Evolutionary conservation across 2,113 vertebrate species (phyloP), one percentile per base, ranked within the genome.

Genomic region (Tachuris rubrigastra): DNA sequence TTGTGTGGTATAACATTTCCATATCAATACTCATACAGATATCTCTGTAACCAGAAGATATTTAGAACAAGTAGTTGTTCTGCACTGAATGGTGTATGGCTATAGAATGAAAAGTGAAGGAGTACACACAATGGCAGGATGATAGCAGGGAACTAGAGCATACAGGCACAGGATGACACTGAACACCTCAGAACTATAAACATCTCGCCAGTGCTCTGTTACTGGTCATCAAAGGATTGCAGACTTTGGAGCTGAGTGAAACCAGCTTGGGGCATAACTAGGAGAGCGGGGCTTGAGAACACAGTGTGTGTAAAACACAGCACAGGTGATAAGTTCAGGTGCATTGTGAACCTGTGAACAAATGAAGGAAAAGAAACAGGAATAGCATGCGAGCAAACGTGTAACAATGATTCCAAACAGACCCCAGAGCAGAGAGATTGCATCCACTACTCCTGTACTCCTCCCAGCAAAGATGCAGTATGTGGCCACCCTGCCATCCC

Each of bases 401-500:
- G n/a, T 46, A 33, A 52, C 50, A 55, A 47, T 9, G 9, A 75
- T 16, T 6, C 22, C 59, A 42, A 21, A 31, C 28, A 65, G 76
- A 49, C 20, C 52, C 39, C 71, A 37, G 31, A 71, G 28, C 19
- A 59, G 14, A 50, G 58, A 60, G 27, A 5, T 53, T 66, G 24
- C 41, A 49, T 13, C 22, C 46, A n/a, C 19, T 27, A 52, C 22
- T 19, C 14, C 56, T 5, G 0, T 11, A 12, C 12, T 74, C 31
- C n/a, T 74, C 12, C 31, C 3, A 3, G 39, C 30, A 58, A 78
- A 47, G 18, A 59, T 9, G 16, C 35, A 56, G 63, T 41, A 72
- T n/a, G 23, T 0, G 1, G 19, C 31, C 0, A 0, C 31, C 39
- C 72, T 42, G 17, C 23, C 6, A 1, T 21, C 9, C 14, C 52